These are phyloP conservation scores for Encarsia formosa DNA, from an alignment of 2,888 invertebrate genomes.

Conservation along the genomic window DNA sequence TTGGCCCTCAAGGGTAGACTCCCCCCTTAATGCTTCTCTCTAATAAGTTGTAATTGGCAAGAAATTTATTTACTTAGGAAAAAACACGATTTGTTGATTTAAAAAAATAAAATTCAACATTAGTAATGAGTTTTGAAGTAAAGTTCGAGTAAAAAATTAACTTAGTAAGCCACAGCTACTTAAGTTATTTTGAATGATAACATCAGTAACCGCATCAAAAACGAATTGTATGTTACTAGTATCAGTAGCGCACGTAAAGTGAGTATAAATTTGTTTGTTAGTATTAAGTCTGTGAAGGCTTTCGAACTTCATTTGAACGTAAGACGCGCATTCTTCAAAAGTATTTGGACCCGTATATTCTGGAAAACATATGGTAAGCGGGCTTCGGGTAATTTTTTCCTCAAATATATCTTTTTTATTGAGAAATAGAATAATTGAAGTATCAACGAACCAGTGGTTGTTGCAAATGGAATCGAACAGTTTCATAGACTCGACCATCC, in stretches of 20 bases:
- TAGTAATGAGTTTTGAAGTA: too few relatives aligned
- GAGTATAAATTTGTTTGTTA: conserved; percentile 87
- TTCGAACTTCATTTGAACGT: conserved; percentile 86
- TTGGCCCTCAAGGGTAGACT: too few relatives aligned
- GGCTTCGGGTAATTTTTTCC: conserved; percentile 78
- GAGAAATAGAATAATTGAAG: conserved; percentile 84
- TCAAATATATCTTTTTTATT: conserved; percentile 91
- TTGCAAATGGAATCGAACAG: conserved; percentile 91
- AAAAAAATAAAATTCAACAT: too few relatives aligned
- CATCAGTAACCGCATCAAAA: conserved; percentile 87
- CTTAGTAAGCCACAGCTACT: conserved; percentile 77
- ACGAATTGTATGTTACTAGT: conserved; percentile 87
- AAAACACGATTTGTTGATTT: too few relatives aligned
- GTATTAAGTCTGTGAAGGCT: conserved; percentile 83
- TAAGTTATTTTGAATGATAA: conserved; percentile 87
- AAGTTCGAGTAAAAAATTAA: conserved; percentile 35
- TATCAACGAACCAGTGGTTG: conserved; percentile 89
- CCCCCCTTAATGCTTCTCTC: too few relatives aligned
- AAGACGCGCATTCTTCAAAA: conserved; percentile 81
- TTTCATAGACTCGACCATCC: conserved; percentile 90
- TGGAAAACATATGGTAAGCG: conserved; percentile 83
- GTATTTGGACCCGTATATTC: conserved; percentile 81
- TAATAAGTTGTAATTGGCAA: too few relatives aligned
- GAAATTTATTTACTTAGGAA: too few relatives aligned
- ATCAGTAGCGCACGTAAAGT: conserved; percentile 88